These are phyloP conservation scores for Elaphurus davidianus DNA, from an alignment of 2,113 vertebrate species.

Conservation along the genomic window DNA sequence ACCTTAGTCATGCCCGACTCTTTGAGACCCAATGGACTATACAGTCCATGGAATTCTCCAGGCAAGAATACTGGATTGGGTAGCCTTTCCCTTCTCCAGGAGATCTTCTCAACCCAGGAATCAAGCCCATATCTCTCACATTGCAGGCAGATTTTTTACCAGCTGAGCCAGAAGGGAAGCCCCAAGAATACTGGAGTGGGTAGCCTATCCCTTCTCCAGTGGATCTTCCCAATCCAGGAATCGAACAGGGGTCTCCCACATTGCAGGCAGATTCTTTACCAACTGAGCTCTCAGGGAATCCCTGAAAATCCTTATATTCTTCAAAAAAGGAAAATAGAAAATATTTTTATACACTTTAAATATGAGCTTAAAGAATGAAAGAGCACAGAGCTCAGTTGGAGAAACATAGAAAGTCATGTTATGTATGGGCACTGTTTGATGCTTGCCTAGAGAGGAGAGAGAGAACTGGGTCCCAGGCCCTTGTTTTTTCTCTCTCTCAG, in stretches of 20 bases:
- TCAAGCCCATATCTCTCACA: neutral
- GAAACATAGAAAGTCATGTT: neutral
- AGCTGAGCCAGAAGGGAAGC: neutral
- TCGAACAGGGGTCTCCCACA: neutral
- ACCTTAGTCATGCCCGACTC: neutral
- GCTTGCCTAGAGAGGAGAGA: neutral
- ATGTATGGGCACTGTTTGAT: no score
- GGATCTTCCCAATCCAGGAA: neutral
- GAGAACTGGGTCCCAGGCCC: rapidly evolving
- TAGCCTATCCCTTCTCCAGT: neutral
- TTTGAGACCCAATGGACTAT: neutral
- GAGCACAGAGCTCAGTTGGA: neutral
- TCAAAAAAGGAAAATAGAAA: neutral
- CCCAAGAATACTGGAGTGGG: neutral
- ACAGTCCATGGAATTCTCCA: neutral
- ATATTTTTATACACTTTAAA: neutral
- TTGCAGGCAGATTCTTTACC: neutral
- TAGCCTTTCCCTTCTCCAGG: neutral
- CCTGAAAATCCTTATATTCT: neutral
- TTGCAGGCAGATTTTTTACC: neutral
- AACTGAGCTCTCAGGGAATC: neutral
- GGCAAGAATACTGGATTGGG: neutral
- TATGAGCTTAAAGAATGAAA: neutral
- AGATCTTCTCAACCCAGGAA: neutral
- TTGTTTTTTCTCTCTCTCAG: neutral